Evolutionary conservation across 2,797 vertebrate genomes (phyloP).

Genomic region (Silurus lanzhouensis): DNA sequence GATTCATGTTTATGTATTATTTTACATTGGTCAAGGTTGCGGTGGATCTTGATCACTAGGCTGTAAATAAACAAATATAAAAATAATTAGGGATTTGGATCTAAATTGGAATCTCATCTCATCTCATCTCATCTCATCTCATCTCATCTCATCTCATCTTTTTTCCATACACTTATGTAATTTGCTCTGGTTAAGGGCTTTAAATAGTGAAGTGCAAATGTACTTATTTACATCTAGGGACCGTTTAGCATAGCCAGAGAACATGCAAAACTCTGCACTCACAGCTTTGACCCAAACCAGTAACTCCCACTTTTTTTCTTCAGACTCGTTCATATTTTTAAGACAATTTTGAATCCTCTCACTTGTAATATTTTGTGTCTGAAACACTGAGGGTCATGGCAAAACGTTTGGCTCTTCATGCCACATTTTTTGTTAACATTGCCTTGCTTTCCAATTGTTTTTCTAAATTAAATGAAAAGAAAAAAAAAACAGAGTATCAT

Average conservation of each 20-base stretch:
- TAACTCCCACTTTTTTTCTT: neutral
- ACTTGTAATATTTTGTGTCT: neutral
- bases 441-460: neutral
- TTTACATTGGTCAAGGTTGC: neutral
- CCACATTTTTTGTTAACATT: neutral
- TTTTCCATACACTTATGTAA: too few species aligned
- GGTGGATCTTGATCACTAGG: neutral
- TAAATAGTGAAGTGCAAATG: neutral
- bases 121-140: neutral
- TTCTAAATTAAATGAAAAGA: neutral
- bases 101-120: neutral
- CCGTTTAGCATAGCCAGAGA: neutral
- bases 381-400: neutral
- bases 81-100: neutral
- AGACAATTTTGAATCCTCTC: neutral
- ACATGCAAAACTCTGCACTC: neutral
- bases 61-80: neutral
- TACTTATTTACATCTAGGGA: neutral
- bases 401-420: neutral
- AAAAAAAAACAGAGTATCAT: neutral
- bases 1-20: neutral
- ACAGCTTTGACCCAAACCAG: neutral
- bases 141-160: neutral
- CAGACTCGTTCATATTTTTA: neutral
- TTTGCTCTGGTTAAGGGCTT: neutral